These are phyloP conservation scores for Spinus pinus DNA, from an alignment of 2,797 vertebrate species.

Conservation along the genomic window DNA sequence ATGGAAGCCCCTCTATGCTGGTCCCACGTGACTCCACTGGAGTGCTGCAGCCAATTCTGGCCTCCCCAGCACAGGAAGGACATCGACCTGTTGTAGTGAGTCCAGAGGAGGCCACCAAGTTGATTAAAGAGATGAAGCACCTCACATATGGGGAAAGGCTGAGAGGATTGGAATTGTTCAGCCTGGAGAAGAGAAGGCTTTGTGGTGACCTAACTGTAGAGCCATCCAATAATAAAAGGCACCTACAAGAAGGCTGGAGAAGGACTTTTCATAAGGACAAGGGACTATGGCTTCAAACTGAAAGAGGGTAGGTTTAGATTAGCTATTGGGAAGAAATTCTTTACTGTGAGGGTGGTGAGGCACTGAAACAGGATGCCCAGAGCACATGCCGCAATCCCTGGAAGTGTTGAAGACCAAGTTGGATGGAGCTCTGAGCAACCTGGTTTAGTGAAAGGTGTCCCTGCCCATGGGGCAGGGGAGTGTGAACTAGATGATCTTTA, in stretches of 20 bases:
- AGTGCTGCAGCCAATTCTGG: not conserved
- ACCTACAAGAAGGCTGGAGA: not conserved
- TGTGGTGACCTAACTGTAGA: not conserved
- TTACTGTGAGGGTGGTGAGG: not conserved
- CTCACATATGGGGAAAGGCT: not conserved
- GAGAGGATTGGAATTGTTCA: not conserved
- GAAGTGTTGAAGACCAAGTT: not conserved
- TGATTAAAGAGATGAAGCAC: not conserved
- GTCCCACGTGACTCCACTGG: not conserved
- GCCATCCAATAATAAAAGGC: not conserved
- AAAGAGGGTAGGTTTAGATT: not conserved
- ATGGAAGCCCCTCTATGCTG: not conserved
- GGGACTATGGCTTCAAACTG: not conserved
- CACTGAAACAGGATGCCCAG: not conserved
- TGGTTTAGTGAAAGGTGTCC: not conserved
- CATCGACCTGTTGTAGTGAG: rapidly evolving
- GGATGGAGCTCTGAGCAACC: not conserved
- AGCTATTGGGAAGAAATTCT: not conserved
- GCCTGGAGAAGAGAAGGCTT: not conserved
- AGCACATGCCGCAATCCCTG: not conserved
- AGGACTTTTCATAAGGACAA: not conserved
- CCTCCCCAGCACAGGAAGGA: not conserved
- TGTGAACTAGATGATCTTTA: not conserved
- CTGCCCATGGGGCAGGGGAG: not conserved
- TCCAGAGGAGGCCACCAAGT: not conserved